Percentiles rank a stretch among this genome's conserved stretches.
Evolutionary conservation across 2,113 vertebrate genomes (phyloP).

Genomic region (Aleadryas rufinucha): DNA sequence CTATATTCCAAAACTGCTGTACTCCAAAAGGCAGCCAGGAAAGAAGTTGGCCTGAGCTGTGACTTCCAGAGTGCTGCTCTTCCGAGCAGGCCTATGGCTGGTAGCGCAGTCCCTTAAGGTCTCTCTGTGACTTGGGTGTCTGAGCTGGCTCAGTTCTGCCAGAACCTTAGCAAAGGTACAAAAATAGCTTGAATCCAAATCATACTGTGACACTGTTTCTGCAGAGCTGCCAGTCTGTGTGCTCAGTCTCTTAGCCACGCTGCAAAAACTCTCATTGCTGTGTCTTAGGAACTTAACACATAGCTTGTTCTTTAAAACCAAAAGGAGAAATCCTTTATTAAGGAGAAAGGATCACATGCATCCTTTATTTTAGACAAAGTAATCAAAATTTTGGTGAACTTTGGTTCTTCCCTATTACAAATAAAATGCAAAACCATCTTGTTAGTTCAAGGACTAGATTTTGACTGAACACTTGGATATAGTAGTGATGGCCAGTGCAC

Average conservation of each 20-base stretch:
- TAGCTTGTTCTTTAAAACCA: neutral
- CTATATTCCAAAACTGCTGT: neutral
- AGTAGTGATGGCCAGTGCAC: neutral
- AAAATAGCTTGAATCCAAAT: neutral
- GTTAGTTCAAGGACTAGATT: neutral
- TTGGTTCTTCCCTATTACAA: neutral
- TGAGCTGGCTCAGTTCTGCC: neutral
- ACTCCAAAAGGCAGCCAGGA: neutral
- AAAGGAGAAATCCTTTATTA: neutral
- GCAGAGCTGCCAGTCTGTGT: neutral
- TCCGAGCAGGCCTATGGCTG: neutral
- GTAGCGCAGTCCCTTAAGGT: neutral
- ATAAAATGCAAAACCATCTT: neutral
- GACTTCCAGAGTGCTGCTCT: neutral
- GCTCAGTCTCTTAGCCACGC: neutral
- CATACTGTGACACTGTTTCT: neutral
- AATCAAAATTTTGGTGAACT: neutral
- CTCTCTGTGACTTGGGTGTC: neutral
- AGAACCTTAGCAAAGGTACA: neutral
- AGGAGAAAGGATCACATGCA: neutral
- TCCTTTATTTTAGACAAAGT: neutral
- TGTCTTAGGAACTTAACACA: neutral
- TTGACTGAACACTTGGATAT: neutral
- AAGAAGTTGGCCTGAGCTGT: neutral
- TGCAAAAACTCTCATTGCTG: neutral